phyloP scores from a whole-genome alignment of 1,140 invertebrate genomes.

The Cotesia glomerata region DNA sequence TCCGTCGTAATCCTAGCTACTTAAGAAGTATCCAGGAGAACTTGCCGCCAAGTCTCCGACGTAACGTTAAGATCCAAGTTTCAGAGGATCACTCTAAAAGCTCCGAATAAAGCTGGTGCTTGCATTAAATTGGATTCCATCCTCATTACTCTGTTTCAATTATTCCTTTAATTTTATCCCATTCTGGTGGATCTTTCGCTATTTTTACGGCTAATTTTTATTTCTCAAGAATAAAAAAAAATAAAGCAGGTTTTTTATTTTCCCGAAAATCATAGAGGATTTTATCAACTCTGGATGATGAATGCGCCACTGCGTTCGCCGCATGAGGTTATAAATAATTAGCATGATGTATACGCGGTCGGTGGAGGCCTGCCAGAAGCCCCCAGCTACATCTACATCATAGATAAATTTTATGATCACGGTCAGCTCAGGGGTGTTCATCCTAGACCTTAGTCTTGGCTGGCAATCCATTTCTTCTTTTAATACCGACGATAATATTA shows the following conservation, averaged over 20 bases:
- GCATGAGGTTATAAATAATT: constrained; percentile 57
- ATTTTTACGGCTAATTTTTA: too few species aligned
- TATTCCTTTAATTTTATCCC: background rate
- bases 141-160: constrained; percentile 14
- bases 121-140: constrained; percentile 12
- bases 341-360: constrained; percentile 51
- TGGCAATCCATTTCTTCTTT: too few species aligned
- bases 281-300: too few species aligned
- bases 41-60: constrained; percentile 18
- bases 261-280: too few species aligned
- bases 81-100: constrained; percentile 25
- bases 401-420: constrained; percentile 27
- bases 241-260: too few species aligned
- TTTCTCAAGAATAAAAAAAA: too few species aligned
- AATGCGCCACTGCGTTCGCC: background rate
- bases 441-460: background rate
- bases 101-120: constrained; percentile 8
- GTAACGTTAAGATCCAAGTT: constrained; percentile 27
- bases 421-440: background rate
- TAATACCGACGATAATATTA: too few species aligned
- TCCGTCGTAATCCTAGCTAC: constrained; percentile 48
- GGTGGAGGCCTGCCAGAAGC: constrained; percentile 24
- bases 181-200: too few species aligned
- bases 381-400: background rate
- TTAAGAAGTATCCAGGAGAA: constrained; percentile 35